Conservation (phyloP, 2,888 invertebrate species). For the Resseliella maxima region DNA sequence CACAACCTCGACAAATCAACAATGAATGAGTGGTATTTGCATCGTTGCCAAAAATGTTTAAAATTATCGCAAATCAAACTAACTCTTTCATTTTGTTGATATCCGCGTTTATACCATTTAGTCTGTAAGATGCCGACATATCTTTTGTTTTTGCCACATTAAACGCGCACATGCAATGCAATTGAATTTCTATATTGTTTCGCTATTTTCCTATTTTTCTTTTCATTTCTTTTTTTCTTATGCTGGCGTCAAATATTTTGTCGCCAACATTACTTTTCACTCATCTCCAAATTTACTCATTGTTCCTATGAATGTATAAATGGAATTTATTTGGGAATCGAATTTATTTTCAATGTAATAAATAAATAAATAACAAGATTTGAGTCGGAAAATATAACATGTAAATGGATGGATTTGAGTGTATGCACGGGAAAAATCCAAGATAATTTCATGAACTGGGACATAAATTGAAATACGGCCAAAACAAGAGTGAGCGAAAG, state of each 20-base stretch:
- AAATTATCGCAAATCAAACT: conserved; percentile 43
- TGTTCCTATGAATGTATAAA: conserved; percentile 38
- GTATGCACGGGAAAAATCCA: not conserved
- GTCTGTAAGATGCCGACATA: not conserved
- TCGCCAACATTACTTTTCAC: not conserved
- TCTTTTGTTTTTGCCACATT: conserved; percentile 6
- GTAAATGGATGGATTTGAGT: not conserved
- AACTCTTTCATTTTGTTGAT: conserved; percentile 38
- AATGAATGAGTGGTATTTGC: not conserved
- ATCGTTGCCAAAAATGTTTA: conserved; percentile 10
- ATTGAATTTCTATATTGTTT: not conserved
- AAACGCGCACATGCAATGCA: not conserved
- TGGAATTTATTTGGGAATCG: conserved; percentile 33
- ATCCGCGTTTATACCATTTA: not conserved
- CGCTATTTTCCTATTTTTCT: not conserved
- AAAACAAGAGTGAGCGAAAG: no score
- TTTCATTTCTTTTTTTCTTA: not conserved
- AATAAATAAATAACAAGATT: conserved; percentile 42
- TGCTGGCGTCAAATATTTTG: not conserved
- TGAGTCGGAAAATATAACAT: not conserved
- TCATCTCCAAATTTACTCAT: not conserved
- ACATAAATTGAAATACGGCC: not conserved
- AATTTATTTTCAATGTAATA: conserved; percentile 41
- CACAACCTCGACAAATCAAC: not conserved
- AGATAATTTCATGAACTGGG: conserved; percentile 38